Base-by-base conservation (phyloP, 2,888 invertebrate genomes). In the Ophioninae sp. region DNA sequence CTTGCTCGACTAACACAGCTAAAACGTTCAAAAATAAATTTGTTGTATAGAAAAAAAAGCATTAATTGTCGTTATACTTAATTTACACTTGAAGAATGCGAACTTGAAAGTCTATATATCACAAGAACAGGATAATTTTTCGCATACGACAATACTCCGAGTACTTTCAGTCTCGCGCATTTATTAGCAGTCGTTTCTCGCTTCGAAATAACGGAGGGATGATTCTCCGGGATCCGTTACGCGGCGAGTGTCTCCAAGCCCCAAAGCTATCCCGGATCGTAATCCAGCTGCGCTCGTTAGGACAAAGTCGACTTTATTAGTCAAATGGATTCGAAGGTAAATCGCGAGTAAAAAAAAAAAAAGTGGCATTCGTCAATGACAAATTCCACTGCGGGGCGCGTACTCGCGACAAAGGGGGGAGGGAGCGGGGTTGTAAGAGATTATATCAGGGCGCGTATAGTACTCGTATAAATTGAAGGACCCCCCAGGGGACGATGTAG, bases 381-480 rank as follows among this genome's bases (percentile, higher is more conserved):
- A 37, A 39, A 65, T 65, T 75, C 7, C 21, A 65, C 37, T 64
- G 37, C n/a, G 21, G 67, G 76, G 57, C 39, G 57, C 41, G 59
- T 65, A 67, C 67, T 41, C 67, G 59, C 20, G 57, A 68, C 68
- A 69, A 44, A 69, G 62, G 61, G 67, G 41, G 62, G 20, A 59
- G 23, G 69, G n/a, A n/a, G n/a, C n/a, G n/a, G n/a, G n/a, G n/a
- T n/a, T n/a, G n/a, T n/a, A 41, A 41, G 73, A 69, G 77, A 77
- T 76, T 67, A 67, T 56, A 79, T 56, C 56, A 64, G 7, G 57
- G 39, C 67, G 56, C 56, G 30, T 59, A 65, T 57, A 65, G 57
- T 30, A 37, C 70, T 30, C n/a, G 65, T 67, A 79, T 79, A 72
- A 72, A 79, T 79, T 79, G 79, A 72, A 79, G 79, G 72, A 79